phyloP scores from a whole-genome alignment of 1,140 invertebrate genomes.

The Brachionus manjavacas region DNA sequence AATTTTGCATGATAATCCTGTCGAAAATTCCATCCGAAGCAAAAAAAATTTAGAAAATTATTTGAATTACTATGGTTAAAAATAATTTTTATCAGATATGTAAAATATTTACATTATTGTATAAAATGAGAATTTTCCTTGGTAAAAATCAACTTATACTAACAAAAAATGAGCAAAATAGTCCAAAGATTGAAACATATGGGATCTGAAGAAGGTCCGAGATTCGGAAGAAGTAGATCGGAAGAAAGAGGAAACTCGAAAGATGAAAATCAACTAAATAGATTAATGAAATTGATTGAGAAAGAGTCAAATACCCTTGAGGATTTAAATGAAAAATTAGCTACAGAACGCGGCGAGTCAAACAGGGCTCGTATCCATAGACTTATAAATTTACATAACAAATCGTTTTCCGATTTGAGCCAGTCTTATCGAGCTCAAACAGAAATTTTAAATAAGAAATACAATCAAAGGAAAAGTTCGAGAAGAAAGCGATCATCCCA shows the following conservation, averaged over 20 bases:
- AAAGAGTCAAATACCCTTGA: background rate
- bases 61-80: background rate
- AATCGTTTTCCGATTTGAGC: background rate
- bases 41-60: background rate
- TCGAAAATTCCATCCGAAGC: background rate
- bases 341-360: background rate
- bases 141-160: background rate
- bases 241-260: background rate
- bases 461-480: background rate
- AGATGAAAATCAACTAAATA: background rate
- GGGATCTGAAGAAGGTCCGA: background rate
- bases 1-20: background rate
- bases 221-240: background rate
- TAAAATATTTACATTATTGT: background rate
- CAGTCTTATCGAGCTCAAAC: background rate
- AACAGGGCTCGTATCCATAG: background rate
- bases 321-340: background rate
- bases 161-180: conserved; percentile 3
- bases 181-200: background rate
- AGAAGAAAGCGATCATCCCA: background rate
- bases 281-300: conserved; percentile 12
- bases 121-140: background rate
- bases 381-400: conserved; percentile 11
- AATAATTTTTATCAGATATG: background rate
- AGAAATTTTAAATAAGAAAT: conserved; percentile 5